phyloP scores from a whole-genome alignment of 2,113 vertebrate genomes.

The Casuarius casuarius region DNA sequence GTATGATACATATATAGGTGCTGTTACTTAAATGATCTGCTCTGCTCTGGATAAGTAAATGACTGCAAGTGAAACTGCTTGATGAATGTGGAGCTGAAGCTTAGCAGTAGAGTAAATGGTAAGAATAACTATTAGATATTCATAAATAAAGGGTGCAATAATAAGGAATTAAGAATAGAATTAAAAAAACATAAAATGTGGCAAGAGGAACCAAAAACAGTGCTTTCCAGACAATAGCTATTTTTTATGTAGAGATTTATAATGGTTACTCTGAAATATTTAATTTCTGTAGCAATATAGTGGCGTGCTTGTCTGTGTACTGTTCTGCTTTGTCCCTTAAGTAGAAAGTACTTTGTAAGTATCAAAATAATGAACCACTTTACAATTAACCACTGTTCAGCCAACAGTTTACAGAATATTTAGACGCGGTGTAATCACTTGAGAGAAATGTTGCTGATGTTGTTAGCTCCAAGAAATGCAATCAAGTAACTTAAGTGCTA shows the following conservation, averaged over 20 bases:
- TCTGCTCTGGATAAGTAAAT: not conserved
- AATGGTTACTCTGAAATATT: not conserved
- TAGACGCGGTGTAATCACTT: not conserved
- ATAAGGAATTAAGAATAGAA: not conserved
- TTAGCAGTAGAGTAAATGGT: not conserved
- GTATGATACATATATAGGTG: not conserved
- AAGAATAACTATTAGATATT: not conserved
- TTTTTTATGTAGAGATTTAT: not conserved
- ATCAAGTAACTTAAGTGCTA: not conserved
- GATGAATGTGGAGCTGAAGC: not conserved
- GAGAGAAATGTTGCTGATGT: not conserved
- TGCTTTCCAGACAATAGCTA: not conserved
- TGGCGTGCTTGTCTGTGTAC: not conserved
- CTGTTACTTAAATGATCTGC: not conserved
- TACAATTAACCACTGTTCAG: conserved; percentile 14
- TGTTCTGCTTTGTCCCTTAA: not conserved
- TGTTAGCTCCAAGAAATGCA: not conserved
- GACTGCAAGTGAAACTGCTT: rapidly evolving
- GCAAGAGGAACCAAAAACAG: not conserved
- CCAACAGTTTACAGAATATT: conserved; percentile 44
- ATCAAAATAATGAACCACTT: conserved; percentile 36
- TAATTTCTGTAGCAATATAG: not conserved
- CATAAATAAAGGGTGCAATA: not conserved
- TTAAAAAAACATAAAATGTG: not conserved
- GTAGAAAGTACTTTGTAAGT: not conserved